phyloP scores from a whole-genome alignment of 2,113 vertebrate species.

The Corythoichthys haematopterus region DNA sequence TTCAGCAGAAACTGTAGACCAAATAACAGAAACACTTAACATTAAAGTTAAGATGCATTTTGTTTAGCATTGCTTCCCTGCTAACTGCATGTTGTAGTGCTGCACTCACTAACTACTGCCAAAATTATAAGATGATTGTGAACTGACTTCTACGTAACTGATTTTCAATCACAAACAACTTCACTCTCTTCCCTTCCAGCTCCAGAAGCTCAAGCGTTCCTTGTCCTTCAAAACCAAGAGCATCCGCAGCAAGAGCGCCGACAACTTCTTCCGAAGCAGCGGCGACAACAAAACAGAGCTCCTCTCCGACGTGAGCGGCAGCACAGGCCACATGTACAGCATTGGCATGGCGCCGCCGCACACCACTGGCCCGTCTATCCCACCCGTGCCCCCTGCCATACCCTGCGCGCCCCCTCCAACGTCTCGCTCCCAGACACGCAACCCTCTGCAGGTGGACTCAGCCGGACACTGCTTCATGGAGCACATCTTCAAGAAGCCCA shows the following conservation, averaged over 20 bases:
- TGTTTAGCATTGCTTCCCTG: too few relatives aligned
- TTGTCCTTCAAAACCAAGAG: conserved; percentile 98
- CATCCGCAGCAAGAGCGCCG: conserved; percentile 94
- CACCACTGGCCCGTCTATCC: conserved; percentile 44
- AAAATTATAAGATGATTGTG: too few relatives aligned
- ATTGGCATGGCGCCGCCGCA: conserved; percentile 62
- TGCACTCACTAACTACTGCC: too few relatives aligned
- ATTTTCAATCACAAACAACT: background rate
- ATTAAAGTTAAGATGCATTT: too few relatives aligned
- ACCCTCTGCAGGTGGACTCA: conserved; percentile 71
- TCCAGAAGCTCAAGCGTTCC: conserved; percentile 93
- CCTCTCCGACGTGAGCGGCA: conserved; percentile 79
- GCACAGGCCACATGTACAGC: conserved; percentile 77
- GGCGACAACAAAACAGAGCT: conserved; percentile 81
- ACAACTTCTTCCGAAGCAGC: conserved; percentile 92
- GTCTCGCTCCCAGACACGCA: conserved; percentile 75
- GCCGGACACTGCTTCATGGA: conserved; percentile 90
- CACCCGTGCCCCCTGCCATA: conserved; percentile 64
- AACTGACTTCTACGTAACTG: too few relatives aligned
- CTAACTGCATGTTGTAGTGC: too few relatives aligned
- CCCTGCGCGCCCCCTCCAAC: conserved; percentile 72
- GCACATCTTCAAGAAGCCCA: conserved; percentile 97
- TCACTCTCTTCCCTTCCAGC: conserved; percentile 52
- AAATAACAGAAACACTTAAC: too few relatives aligned
- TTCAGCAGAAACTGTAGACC: too few relatives aligned